Evolutionary conservation across 2,113 vertebrate genomes (phyloP).

Genomic region (Saccopteryx leptura): DNA sequence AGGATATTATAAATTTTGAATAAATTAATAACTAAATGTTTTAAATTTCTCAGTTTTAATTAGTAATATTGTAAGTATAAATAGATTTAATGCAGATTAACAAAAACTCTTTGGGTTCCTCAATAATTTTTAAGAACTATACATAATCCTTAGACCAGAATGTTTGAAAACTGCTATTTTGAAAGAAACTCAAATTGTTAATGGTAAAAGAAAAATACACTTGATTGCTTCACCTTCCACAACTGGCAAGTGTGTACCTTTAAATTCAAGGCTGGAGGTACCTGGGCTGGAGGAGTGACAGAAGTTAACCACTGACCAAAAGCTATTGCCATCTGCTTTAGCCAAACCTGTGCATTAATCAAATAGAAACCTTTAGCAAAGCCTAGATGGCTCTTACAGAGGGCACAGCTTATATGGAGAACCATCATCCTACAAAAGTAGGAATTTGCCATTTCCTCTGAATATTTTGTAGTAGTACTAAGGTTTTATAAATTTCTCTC

Average conservation of each 20-base stretch:
- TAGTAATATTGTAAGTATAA: neutral
- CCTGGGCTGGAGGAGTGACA: neutral
- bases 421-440: neutral
- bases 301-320: neutral
- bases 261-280: neutral
- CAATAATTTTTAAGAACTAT: conserved; percentile 9
- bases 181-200: neutral
- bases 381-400: neutral
- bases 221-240: neutral
- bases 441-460: neutral
- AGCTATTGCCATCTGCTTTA: neutral
- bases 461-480: neutral
- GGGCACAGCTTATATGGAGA: neutral
- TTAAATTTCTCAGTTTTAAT: neutral
- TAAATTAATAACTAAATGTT: conserved; percentile 37
- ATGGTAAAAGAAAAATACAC: neutral
- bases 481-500: neutral
- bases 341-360: neutral
- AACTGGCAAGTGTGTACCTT: neutral
- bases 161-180: conserved; percentile 8
- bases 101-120: neutral
- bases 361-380: neutral
- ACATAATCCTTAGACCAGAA: conserved; percentile 2
- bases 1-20: neutral
- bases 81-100: neutral